phyloP scores from a whole-genome alignment of 2,113 vertebrate species.

The Chloroceryle aenea region DNA sequence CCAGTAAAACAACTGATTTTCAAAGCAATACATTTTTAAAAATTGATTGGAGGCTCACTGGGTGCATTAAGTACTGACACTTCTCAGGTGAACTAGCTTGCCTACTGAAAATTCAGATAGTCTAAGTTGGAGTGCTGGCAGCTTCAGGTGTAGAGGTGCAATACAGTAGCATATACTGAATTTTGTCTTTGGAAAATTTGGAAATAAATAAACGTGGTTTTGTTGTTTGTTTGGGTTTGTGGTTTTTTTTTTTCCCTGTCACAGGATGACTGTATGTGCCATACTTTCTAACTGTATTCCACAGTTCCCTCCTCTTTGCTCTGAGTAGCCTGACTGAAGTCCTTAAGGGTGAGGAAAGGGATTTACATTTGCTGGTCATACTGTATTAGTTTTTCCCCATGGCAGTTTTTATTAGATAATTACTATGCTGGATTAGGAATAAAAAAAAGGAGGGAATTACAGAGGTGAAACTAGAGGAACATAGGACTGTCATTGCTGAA shows the following conservation, averaged over 20 bases:
- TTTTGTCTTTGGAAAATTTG: neutral
- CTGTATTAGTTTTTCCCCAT: neutral
- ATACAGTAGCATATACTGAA: neutral
- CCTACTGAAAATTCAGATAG: neutral
- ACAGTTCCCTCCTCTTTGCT: neutral
- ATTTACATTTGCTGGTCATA: neutral
- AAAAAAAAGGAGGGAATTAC: neutral
- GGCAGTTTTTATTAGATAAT: neutral
- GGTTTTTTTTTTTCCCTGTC: neutral
- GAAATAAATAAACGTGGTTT: neutral
- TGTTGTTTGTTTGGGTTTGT: too few relatives aligned
- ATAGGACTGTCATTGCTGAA: neutral
- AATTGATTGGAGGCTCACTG: neutral
- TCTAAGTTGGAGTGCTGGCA: neutral
- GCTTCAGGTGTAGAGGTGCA: neutral
- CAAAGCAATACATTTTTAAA: neutral
- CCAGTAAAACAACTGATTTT: neutral
- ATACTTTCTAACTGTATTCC: neutral
- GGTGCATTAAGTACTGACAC: neutral
- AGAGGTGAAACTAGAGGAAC: neutral
- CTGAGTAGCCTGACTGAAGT: neutral
- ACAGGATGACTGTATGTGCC: neutral
- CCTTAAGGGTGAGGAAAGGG: neutral
- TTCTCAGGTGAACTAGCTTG: neutral
- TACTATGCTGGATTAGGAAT: neutral